Evolutionary conservation across 1,140 invertebrate species (phyloP).

Genomic region (Drosophila punjabiensis): DNA sequence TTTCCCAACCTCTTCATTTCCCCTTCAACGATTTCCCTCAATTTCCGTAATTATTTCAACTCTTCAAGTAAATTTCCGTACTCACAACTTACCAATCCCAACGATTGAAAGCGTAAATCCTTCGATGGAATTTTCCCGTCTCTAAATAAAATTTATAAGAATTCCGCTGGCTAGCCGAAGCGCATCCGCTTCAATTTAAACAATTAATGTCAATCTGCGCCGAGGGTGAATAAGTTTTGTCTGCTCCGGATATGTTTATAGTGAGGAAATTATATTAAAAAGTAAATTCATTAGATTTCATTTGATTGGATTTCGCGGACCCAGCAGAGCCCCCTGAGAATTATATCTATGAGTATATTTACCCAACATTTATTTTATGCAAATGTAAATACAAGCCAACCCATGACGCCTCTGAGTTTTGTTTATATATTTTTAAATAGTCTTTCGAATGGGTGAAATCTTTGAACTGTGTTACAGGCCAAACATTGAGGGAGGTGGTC

Average conservation of each 20-base stretch:
- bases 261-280: constrained; percentile 49
- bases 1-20: background rate
- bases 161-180: constrained; percentile 6
- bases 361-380: constrained; percentile 53
- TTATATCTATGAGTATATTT: constrained; percentile 42
- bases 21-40: background rate
- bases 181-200: constrained; percentile 64
- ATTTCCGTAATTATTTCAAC: constrained; percentile 19
- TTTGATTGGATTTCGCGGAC: constrained; percentile 47
- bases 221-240: constrained; percentile 56
- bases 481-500: constrained; percentile 19
- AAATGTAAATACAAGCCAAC: constrained; percentile 55
- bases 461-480: constrained; percentile 63
- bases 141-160: constrained; percentile 30
- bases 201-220: constrained; percentile 78
- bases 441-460: constrained; percentile 35
- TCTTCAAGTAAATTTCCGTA: constrained; percentile 20
- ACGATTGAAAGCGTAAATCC: constrained; percentile 25
- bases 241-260: constrained; percentile 40
- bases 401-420: constrained; percentile 30
- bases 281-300: constrained; percentile 68
- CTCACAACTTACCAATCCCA: constrained; percentile 4
- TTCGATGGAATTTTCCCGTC: constrained; percentile 15
- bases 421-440: constrained; percentile 51
- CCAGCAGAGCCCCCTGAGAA: background rate